A percentile compares a stretch with the other conserved stretches of the same genome.
Evolutionary conservation across 2,113 vertebrate species (phyloP).

Genomic region (Burhinus bistriatus): DNA sequence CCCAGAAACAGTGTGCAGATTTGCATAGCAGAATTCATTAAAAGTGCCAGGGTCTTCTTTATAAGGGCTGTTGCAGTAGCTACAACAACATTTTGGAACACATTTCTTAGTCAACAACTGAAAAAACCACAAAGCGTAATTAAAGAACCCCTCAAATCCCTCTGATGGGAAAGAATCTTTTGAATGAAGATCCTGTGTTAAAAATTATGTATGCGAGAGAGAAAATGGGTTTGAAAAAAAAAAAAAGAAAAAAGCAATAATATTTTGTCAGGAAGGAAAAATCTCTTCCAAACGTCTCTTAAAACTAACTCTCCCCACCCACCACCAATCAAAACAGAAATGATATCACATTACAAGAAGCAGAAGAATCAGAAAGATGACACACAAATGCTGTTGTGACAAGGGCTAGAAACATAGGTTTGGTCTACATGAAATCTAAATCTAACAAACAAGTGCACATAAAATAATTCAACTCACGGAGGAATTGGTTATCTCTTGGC

Average conservation of each 20-base stretch:
- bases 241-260: not conserved
- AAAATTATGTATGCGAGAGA: too few relatives aligned
- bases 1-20: not conserved
- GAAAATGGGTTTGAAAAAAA: not conserved
- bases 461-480: not conserved
- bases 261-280: not conserved
- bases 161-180: not conserved
- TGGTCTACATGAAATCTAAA: not conserved
- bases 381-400: not conserved
- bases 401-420: not conserved
- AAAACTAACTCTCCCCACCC: not conserved
- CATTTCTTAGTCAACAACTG: not conserved
- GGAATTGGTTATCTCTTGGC: not conserved
- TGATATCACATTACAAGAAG: not conserved
- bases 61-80: not conserved
- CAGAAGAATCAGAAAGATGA: not conserved
- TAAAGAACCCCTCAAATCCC: not conserved
- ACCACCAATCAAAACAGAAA: not conserved
- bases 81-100: not conserved
- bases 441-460: not conserved
- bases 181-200: not conserved
- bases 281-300: not conserved
- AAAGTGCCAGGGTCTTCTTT: too few relatives aligned
- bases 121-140: not conserved
- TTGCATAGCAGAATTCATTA: too few relatives aligned